Conservation (phyloP, 2,888 invertebrate genomes). For the Macaria liturata region DNA sequence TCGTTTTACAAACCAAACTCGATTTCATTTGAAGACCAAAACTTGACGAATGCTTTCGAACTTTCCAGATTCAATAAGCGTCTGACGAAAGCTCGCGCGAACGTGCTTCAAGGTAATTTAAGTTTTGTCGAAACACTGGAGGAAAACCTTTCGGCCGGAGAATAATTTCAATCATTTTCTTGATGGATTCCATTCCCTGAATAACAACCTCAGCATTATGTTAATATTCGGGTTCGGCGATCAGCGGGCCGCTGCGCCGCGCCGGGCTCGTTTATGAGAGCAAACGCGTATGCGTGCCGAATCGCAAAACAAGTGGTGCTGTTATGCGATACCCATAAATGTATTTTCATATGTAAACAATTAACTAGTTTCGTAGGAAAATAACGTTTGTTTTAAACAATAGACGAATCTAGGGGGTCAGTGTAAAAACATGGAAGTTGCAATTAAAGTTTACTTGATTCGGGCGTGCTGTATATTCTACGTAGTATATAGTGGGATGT, state of each 20-base stretch:
- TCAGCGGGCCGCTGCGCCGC: slow-evolving; percentile 42
- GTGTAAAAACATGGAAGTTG: slow-evolving; percentile 38
- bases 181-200: slow-evolving; percentile 65
- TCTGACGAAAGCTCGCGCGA: slow-evolving; percentile 28
- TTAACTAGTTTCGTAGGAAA: slow-evolving; percentile 37
- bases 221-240: slow-evolving; percentile 65
- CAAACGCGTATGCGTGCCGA: slow-evolving; percentile 60
- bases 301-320: slow-evolving; percentile 66
- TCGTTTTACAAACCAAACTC: neutral
- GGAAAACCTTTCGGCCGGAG: slow-evolving; percentile 40
- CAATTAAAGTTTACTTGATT: slow-evolving; percentile 38
- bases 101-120: slow-evolving; percentile 48
- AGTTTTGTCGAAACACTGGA: slow-evolving; percentile 41
- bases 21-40: neutral
- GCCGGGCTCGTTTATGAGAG: slow-evolving; percentile 48
- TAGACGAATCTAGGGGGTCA: slow-evolving; percentile 26
- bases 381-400: slow-evolving; percentile 40
- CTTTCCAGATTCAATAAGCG: slow-evolving; percentile 25
- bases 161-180: slow-evolving; percentile 68
- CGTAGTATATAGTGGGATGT: slow-evolving; percentile 29
- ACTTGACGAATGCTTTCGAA: neutral
- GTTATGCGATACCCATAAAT: slow-evolving; percentile 55
- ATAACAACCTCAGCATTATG: slow-evolving; percentile 62
- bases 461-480: slow-evolving; percentile 33
- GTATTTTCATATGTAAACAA: slow-evolving; percentile 58